These are phyloP conservation scores for Epinotia bilunana DNA, from an alignment of 2,888 invertebrate species.

Conservation along the genomic window DNA sequence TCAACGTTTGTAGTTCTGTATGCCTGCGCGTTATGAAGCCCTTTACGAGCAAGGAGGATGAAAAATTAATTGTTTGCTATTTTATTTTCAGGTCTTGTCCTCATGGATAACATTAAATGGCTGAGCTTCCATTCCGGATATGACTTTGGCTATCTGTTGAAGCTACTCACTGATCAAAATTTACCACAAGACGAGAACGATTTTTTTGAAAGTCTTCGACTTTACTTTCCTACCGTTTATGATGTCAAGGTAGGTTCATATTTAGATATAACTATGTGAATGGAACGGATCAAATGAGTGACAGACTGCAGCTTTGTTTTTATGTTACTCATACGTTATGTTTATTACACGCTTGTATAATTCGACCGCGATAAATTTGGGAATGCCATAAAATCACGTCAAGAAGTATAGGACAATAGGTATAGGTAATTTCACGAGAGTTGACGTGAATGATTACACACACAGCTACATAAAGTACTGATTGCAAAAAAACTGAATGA, in stretches of 20 bases:
- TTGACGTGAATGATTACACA: too few relatives aligned
- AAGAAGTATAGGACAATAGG: too few relatives aligned
- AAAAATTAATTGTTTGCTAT: background rate
- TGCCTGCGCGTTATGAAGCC: too few relatives aligned
- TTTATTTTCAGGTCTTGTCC: conserved; percentile 88
- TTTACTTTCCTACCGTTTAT: conserved; percentile 97
- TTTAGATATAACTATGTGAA: background rate
- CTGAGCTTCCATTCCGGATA: conserved; percentile 98
- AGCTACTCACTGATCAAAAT: conserved; percentile 94
- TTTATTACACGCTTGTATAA: background rate
- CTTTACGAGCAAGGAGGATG: too few relatives aligned
- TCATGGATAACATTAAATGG: conserved; percentile 97
- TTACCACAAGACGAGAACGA: conserved; percentile 95
- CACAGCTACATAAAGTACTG: too few relatives aligned
- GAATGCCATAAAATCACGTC: background rate
- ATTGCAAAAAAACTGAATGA: too few relatives aligned
- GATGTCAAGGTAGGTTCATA: conserved; percentile 91
- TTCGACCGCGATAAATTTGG: background rate
- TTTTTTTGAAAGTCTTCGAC: conserved; percentile 94
- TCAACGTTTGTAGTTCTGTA: too few relatives aligned
- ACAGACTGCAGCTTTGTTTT: background rate
- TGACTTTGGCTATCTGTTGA: conserved; percentile 97
- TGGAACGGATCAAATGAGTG: background rate
- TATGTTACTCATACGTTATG: too few relatives aligned
- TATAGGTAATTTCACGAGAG: too few relatives aligned